Base-by-base conservation (phyloP, 1,140 invertebrate genomes). In the Heliconius congener region DNA sequence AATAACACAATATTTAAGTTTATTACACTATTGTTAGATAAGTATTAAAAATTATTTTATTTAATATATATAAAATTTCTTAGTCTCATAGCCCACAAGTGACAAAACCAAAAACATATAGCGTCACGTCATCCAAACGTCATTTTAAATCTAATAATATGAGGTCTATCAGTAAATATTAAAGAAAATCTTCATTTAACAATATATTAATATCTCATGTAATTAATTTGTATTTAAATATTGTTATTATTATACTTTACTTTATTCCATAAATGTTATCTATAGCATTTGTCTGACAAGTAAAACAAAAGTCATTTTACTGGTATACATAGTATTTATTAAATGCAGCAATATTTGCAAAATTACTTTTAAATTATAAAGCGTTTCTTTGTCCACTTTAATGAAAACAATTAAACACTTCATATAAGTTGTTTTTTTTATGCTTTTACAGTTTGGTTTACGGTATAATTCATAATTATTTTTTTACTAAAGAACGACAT, bases 81-180 rank as follows among this genome's bases (percentile, higher is more conserved):
- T 75, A 86, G 78, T 82, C 73, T 82, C 37, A 75, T 78, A 76
- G 83, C 81, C 81, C 85, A 81, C 81, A 87, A 87, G 80, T 90
- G 90, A 91, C 87, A 91, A 90, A 89, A 90, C 79, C 84, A 91
- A 91, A 90, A 87, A 87, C 87, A 87, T 83, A 85, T 87, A 91
- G 91, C 92, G 92, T 93, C 92, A 94, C 92, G 91, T 94, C 92
- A 94, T 82, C 84, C 77, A 81, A 86, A 85, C 79, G 82, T 87
- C 84, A 87, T 55, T 80, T 77, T 18, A 30, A 66, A 66, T 66
- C 60, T 66, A 66, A 66, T 66, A 66, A 66, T 66, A 66, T 27
- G n/a, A 60, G 19, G 55, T 19, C 55, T 27, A 27, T 11, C n/a
- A 60, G 55, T 23, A 60, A 23, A 60, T 60, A 19, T 11, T 60